Base-by-base conservation (phyloP, 2,797 vertebrate species). In the Sebastes dallii region DNA sequence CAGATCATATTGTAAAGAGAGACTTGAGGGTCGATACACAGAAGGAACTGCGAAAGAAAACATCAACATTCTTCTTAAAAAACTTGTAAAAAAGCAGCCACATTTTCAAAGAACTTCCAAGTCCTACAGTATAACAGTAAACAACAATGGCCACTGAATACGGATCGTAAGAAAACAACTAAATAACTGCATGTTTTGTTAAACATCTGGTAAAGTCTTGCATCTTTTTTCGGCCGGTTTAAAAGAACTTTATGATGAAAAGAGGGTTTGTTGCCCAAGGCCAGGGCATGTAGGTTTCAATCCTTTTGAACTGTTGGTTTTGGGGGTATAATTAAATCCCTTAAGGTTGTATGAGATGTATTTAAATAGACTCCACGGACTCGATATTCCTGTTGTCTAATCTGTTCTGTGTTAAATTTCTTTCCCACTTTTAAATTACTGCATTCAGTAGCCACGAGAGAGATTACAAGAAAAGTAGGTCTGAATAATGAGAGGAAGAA, bases 251-350 rank as follows among this genome's bases (percentile, higher is more conserved):
- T 12, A 56, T 65, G 67, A 72, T 75, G 46, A 84, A 70, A 56
- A 72, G 20, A 66, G 16, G 39, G 14, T 66, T 69, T 80, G 52
- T 65, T 66, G 34, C 61, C 59, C 29, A 69, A 83, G 34, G 42
- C 68, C 69, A 67, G 22, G 32, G 39, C 24, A 70, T 70, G 66
- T 42, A 50, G 69, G 54, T 56, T 83, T 80, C 20, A 61, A 39
- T 68, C 32, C 64, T 11, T 73, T 64, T 78, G 34, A 80, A 68
- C 52, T 10, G 24, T 64, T 62, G 50, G 29, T 71, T 82, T 84
- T 24, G 16, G 30, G 6, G 32, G 18, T 77, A 30, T 59, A 77
- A 87, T 82, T 84, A 78, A 73, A 81, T 67, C 58, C 71, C 22
- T 52, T 55, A 34, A 24, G 12, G 50, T 76, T 66, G 39, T 71